Evolutionary conservation across 2,797 vertebrate species (phyloP).

Genomic region (Neostethus bicornis): DNA sequence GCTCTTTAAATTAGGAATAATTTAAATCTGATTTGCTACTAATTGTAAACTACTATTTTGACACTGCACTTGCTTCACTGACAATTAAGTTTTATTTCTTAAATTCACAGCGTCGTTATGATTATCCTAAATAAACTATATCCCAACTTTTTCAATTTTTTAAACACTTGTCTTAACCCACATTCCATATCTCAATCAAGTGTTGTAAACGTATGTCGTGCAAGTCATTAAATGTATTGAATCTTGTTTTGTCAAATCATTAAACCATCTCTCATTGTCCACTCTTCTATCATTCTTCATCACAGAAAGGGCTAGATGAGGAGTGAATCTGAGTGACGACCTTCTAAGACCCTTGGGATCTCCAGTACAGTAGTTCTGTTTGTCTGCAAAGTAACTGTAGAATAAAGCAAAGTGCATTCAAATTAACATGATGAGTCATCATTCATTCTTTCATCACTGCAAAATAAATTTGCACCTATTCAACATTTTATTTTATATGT

Average conservation of each 20-base stretch:
- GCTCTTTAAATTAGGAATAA: no score
- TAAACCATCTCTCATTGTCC: slow-evolving; percentile 44
- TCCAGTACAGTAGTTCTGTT: slow-evolving; percentile 46
- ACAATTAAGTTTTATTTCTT: no score
- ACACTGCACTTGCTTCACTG: background rate
- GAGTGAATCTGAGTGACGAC: slow-evolving; percentile 67
- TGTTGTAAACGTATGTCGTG: background rate
- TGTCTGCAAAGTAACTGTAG: slow-evolving; percentile 61
- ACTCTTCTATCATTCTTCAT: slow-evolving; percentile 38
- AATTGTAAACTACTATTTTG: background rate
- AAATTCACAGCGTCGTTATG: no score
- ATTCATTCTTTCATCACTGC: slow-evolving; percentile 29
- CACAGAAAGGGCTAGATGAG: slow-evolving; percentile 81
- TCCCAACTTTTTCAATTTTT: background rate
- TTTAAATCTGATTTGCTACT: background rate
- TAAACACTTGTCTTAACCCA: background rate
- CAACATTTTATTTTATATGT: background rate
- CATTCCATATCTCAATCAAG: no score
- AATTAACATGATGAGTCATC: slow-evolving; percentile 33
- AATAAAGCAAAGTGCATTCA: slow-evolving; percentile 74
- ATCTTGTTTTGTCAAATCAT: slow-evolving; percentile 23
- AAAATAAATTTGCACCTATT: background rate
- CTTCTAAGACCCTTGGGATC: slow-evolving; percentile 44
- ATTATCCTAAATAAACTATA: background rate
- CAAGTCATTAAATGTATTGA: slow-evolving; percentile 4